These are phyloP conservation scores for Sebastes fasciatus DNA, from an alignment of 2,113 vertebrate genomes.

Conservation along the genomic window DNA sequence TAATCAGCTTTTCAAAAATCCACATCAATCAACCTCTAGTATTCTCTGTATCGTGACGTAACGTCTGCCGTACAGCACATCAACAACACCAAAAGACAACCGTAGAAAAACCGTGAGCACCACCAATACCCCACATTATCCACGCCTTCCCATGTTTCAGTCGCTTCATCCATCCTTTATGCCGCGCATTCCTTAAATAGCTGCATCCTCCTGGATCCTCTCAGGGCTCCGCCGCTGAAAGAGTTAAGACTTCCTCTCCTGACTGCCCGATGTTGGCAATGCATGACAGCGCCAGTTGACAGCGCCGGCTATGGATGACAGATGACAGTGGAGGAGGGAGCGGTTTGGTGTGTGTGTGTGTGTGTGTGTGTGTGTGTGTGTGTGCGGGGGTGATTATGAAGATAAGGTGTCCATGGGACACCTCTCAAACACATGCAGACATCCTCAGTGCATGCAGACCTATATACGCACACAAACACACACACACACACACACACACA, in stretches of 20 bases:
- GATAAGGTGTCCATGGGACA: conserved; percentile 79
- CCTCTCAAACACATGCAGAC: conserved; percentile 62
- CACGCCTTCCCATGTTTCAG: conserved; percentile 58
- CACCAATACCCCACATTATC: conserved; percentile 41
- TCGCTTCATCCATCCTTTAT: conserved; percentile 56
- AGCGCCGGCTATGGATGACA: conserved; percentile 84
- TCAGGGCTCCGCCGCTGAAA: conserved; percentile 59
- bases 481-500: neutral
- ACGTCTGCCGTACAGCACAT: conserved; percentile 24
- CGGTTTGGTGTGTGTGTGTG: conserved; percentile 62
- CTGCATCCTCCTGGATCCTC: conserved; percentile 69
- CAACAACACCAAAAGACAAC: conserved; percentile 16
- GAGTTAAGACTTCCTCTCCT: conserved; percentile 79
- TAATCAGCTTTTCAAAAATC: neutral
- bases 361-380: conserved; percentile 27
- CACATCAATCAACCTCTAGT: neutral
- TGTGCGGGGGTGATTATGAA: conserved; percentile 77
- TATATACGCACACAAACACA: conserved; percentile 22
- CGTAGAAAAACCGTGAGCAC: conserved; percentile 39
- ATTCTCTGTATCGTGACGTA: neutral
- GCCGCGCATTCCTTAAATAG: conserved; percentile 73
- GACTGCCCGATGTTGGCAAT: conserved; percentile 78
- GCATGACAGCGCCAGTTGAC: conserved; percentile 84
- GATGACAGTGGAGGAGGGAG: conserved; percentile 82
- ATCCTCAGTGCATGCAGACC: conserved; percentile 23